Evolutionary conservation across 2,888 invertebrate species (phyloP), one percentile per base, ranked within the genome.

Genomic region (Strigamia transsilvanica): DNA sequence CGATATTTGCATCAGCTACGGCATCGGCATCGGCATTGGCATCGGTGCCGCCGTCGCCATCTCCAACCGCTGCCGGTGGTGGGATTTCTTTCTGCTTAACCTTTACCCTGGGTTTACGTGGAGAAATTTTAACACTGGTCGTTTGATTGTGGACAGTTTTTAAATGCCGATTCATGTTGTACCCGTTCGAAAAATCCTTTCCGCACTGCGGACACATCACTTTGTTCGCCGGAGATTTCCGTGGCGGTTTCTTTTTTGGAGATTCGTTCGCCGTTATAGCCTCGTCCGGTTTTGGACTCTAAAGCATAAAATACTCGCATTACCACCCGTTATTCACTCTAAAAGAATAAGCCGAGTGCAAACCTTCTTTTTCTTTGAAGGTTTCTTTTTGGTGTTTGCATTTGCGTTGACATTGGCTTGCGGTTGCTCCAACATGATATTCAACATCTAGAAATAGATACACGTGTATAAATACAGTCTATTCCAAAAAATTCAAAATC

Each of bases 121-220:
- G 13, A n/a, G 15, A 46, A 13, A 46, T n/a, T 46, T 46, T 46
- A 46, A 46, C 46, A 13, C 4, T 0, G 15, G 13, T n/a, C 1
- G 12, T 21, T 12, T 61, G 10, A 12, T 18, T 4, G 21, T 61
- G 61, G 6, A 23, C 61, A 23, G 61, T 21, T 23, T 61, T 61
- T 61, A 61, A 23, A 23, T 61, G 61, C 61, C 61, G 18, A 23
- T n/a, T 61, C 61, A 61, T 61, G 61, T 61, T 61, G 21, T 61
- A 61, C 2, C 21, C 23, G 18, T 61, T 61, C 6, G 61, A 61
- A 23, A 23, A 21, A 4, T 23, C 61, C 7, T 21, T 61, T 23
- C 61, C 61, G 12, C 61, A 61, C 18, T 61, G 18, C 9, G 23
- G 18, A 61, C 61, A 61, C 10, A 2, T 23, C n/a, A 23, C 61